These are phyloP conservation scores for Aphelenchoides besseyi DNA, from an alignment of 1,140 invertebrate species.

Conservation along the genomic window DNA sequence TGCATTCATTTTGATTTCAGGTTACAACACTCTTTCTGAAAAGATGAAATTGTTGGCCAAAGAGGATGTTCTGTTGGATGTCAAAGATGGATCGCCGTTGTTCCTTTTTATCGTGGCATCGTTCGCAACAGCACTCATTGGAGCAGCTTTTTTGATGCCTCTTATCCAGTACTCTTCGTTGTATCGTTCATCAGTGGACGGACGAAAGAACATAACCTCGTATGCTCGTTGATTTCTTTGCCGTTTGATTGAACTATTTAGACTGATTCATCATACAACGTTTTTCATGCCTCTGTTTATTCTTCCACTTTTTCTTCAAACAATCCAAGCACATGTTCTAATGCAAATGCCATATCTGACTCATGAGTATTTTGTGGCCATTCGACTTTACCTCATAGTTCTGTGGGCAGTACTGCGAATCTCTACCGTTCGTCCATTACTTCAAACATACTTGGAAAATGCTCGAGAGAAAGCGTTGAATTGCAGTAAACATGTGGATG, in stretches of 20 bases:
- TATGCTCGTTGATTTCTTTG: slow-evolving; percentile 57
- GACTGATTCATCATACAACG: slow-evolving; percentile 22
- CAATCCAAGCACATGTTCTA: slow-evolving; percentile 20
- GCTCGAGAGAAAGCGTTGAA: slow-evolving; percentile 26
- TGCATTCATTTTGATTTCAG: not conserved
- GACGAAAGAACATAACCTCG: slow-evolving; percentile 55
- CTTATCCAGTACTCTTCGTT: slow-evolving; percentile 35
- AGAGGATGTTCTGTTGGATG: not conserved
- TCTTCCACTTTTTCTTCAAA: slow-evolving; percentile 16
- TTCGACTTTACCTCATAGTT: slow-evolving; percentile 24
- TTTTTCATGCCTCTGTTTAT: slow-evolving; percentile 33
- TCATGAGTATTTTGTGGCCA: slow-evolving; percentile 15
- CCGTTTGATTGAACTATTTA: slow-evolving; percentile 28
- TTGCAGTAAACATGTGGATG: slow-evolving; percentile 25
- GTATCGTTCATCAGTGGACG: slow-evolving; percentile 24
- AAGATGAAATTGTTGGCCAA: not conserved
- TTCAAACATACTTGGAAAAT: slow-evolving; percentile 39
- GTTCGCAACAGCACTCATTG: slow-evolving; percentile 19
- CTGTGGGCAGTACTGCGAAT: slow-evolving; percentile 24
- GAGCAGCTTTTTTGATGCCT: slow-evolving; percentile 33
- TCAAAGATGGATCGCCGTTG: not conserved
- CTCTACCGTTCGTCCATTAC: not conserved
- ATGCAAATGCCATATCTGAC: not conserved
- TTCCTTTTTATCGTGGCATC: not conserved
- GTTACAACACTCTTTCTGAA: not conserved